Evolutionary conservation across 1,140 invertebrate species (phyloP).

Genomic region (Muscidifurax raptorellus): DNA sequence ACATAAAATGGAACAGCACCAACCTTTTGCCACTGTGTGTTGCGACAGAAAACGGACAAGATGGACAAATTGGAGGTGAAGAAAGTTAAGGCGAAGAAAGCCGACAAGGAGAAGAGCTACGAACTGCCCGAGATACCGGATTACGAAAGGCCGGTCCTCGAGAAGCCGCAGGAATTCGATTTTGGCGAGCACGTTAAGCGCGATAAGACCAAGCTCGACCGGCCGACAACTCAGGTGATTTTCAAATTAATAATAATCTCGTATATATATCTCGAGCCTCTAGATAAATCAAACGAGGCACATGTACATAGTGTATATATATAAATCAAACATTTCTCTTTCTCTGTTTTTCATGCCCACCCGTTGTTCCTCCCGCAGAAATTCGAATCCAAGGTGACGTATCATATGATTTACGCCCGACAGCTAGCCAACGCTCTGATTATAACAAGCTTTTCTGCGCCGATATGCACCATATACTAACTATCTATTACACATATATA

Average conservation of each 20-base stretch:
- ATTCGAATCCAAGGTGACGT: conserved; percentile 73
- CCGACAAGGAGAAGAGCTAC: conserved; percentile 76
- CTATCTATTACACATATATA: too few relatives aligned
- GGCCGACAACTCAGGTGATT: conserved; percentile 68
- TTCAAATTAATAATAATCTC: neutral
- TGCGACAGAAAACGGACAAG: conserved; percentile 70
- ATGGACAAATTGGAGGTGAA: conserved; percentile 66
- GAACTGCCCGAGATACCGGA: conserved; percentile 86
- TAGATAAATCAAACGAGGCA: neutral
- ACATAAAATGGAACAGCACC: too few relatives aligned
- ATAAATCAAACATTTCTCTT: conserved; percentile 18
- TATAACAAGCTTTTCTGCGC: too few relatives aligned
- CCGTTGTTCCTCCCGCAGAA: conserved; percentile 61
- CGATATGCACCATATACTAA: too few relatives aligned
- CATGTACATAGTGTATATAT: neutral
- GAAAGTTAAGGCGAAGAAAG: conserved; percentile 69
- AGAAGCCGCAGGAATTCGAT: conserved; percentile 77
- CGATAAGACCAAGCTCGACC: conserved; percentile 72
- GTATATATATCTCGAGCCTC: neutral
- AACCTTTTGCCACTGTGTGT: neutral
- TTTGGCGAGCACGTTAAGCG: conserved; percentile 66
- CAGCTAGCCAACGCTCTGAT: neutral
- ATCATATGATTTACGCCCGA: conserved; percentile 19
- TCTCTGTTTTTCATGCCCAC: conserved; percentile 64
- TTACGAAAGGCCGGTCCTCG: conserved; percentile 81